Percentiles rank a stretch among this genome's conserved stretches.
phyloP scores from a whole-genome alignment of 53 echinoderm and acorn worm species.

The Paelopatides confundens region DNA sequence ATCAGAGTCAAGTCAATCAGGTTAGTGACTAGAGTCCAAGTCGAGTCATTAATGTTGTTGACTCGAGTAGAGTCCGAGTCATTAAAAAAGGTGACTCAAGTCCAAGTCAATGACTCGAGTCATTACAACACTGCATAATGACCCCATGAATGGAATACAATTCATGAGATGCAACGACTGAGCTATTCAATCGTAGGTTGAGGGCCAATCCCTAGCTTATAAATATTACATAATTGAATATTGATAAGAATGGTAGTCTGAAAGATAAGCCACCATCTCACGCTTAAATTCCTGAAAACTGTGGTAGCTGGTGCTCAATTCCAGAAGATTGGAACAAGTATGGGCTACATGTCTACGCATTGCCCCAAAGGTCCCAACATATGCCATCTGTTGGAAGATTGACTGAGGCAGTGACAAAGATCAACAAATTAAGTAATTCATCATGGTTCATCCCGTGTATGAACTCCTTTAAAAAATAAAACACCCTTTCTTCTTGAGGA shows the following conservation, averaged over 20 bases:
- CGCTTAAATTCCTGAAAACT: slow-evolving; percentile 2
- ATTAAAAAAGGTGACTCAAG: too few relatives aligned
- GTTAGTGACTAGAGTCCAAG: too few relatives aligned
- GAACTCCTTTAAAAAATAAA: slow-evolving; percentile 9
- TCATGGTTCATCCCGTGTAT: background rate
- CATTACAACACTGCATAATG: too few relatives aligned
- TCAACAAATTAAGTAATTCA: slow-evolving; percentile 32
- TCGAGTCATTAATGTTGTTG: too few relatives aligned
- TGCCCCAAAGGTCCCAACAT: background rate
- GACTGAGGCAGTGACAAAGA: slow-evolving; percentile 35
- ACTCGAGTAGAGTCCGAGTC: too few relatives aligned
- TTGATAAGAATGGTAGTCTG: background rate
- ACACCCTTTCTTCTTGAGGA: background rate
- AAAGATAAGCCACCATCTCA: background rate
- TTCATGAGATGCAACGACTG: too few relatives aligned
- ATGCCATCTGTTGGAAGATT: slow-evolving; percentile 32
- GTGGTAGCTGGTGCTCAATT: background rate
- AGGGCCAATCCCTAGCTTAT: too few relatives aligned
- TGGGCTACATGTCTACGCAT: background rate
- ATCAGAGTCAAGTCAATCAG: too few relatives aligned
- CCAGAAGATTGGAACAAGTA: background rate
- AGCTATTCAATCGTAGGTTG: too few relatives aligned
- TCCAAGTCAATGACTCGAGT: too few relatives aligned
- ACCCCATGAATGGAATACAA: too few relatives aligned
- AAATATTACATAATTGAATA: background rate